These are phyloP conservation scores for Apodemus agrarius DNA, from an alignment of 2,797 vertebrate genomes.

Conservation along the genomic window DNA sequence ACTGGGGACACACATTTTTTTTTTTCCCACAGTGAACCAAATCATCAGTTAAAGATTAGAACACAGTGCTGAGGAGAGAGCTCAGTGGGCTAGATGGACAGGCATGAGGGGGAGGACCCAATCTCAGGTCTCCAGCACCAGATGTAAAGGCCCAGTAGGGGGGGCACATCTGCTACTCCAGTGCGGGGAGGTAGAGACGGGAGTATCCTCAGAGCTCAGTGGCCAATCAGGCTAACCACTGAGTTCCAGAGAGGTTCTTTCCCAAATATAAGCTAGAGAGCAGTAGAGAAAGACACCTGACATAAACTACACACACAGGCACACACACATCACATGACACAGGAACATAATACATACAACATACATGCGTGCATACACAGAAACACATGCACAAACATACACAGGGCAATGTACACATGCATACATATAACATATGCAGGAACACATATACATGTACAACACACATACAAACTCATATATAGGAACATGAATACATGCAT, in stretches of 20 bases:
- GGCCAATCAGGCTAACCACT: neutral
- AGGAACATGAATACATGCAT: neutral
- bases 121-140: neutral
- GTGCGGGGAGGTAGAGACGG: neutral
- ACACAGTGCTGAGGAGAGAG: neutral
- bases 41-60: conserved; percentile 47
- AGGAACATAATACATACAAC: neutral
- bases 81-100: neutral
- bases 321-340: neutral
- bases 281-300: neutral
- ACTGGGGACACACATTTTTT: neutral
- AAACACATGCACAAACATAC: neutral
- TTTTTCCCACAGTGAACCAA: conserved; percentile 4
- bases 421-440: neutral
- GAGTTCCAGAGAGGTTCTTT: neutral
- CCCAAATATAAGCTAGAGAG: neutral
- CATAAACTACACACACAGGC: neutral
- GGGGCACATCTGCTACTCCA: too few relatives aligned
- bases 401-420: neutral
- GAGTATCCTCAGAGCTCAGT: neutral
- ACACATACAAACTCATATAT: neutral
- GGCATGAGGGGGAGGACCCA: too few relatives aligned
- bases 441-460: neutral
- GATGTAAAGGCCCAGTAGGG: neutral
- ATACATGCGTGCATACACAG: neutral